Evolutionary conservation across 2,888 invertebrate species (phyloP).

Genomic region (Caenorhabditis doughertyi): DNA sequence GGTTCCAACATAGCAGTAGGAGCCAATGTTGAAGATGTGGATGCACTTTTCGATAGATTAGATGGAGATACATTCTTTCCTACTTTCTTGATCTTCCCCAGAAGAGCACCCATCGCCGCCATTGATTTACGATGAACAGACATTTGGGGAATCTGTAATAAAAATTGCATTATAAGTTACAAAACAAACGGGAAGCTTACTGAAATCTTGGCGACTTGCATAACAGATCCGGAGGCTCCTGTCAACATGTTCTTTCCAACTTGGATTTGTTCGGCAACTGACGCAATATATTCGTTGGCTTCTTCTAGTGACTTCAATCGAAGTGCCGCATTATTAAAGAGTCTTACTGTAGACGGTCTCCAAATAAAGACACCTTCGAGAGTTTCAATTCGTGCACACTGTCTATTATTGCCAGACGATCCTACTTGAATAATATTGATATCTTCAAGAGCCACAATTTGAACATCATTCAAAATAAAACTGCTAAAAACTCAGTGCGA

Average conservation of each 20-base stretch:
- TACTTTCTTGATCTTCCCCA: conserved; percentile 56
- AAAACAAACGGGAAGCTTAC: too few species aligned
- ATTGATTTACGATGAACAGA: conserved; percentile 51
- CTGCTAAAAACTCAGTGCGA: too few species aligned
- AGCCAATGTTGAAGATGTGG: conserved; percentile 9
- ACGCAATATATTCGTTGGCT: conserved; percentile 82
- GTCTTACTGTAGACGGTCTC: conserved; percentile 91
- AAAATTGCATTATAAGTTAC: not conserved
- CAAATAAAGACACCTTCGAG: conserved; percentile 85
- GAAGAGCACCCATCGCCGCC: conserved; percentile 59
- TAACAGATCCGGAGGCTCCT: conserved; percentile 17
- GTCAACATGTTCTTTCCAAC: conserved; percentile 58
- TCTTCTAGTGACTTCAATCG: conserved; percentile 87
- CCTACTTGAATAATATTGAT: conserved; percentile 88
- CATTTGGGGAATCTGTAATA: conserved; percentile 48
- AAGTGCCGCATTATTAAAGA: conserved; percentile 97
- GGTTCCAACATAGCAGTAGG: too few species aligned
- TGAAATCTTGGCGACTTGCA: conserved; percentile 20
- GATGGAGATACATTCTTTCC: conserved; percentile 31
- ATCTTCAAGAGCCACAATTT: conserved; percentile 89
- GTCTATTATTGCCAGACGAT: conserved; percentile 24
- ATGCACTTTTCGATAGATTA: conserved; percentile 37
- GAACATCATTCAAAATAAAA: conserved; percentile 90
- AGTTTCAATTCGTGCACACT: conserved; percentile 43
- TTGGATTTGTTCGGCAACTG: conserved; percentile 78